Evolutionary conservation across 2,113 vertebrate species (phyloP).

Genomic region (Bothrops jararaca): DNA sequence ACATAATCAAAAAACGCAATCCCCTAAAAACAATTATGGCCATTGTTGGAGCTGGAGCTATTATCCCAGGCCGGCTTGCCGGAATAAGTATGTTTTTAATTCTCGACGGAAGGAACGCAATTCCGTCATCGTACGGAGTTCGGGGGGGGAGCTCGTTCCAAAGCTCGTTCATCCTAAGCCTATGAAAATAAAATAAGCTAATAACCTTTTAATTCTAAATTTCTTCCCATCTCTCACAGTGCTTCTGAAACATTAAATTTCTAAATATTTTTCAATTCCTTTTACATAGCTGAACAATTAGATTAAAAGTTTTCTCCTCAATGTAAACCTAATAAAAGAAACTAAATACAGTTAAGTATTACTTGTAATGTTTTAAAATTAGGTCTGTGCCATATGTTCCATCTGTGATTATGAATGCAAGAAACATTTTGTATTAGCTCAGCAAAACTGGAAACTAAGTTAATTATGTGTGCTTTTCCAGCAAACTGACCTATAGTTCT

Average conservation of each 20-base stretch:
- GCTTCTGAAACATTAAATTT: background rate
- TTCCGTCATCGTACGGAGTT: no score
- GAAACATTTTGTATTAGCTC: slow-evolving; percentile 48
- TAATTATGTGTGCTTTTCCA: slow-evolving; percentile 17
- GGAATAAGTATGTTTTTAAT: no score
- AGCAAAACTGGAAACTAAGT: slow-evolving; percentile 20
- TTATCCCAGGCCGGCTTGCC: no score
- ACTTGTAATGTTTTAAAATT: slow-evolving; percentile 50
- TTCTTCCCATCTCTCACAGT: background rate
- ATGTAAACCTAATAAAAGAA: background rate
- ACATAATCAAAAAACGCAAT: no score
- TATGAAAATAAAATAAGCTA: background rate
- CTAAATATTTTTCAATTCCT: background rate
- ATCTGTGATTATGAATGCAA: slow-evolving; percentile 57
- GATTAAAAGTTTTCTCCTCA: background rate
- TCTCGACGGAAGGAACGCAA: no score
- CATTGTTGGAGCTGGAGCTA: no score
- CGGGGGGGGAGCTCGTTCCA: no score
- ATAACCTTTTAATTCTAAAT: background rate
- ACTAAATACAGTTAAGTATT: slow-evolving; percentile 14
- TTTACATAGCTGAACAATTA: background rate
- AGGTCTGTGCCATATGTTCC: slow-evolving; percentile 62
- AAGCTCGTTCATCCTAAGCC: background rate
- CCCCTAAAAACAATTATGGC: no score
- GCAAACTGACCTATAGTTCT: slow-evolving; percentile 6